Base-by-base conservation (phyloP, 2,888 invertebrate species). In the Hypselothyrea guttata region DNA sequence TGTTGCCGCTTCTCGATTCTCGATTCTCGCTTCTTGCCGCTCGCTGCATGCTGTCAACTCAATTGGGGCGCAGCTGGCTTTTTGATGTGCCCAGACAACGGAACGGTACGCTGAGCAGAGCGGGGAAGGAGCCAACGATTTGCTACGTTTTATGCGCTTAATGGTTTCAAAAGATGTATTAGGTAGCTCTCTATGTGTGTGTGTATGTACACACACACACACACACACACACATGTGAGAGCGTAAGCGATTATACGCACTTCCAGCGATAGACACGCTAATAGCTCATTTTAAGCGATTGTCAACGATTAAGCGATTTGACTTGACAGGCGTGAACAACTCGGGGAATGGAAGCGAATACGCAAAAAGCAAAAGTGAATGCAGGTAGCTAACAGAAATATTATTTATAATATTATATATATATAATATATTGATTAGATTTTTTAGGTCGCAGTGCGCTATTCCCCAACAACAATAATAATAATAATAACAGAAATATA, bases 41-140 rank as follows among this genome's bases (percentile, higher is more conserved):
- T 15, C 37, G 42, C 56, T 57, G 77, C 60, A 68, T 42, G 51
- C 45, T 71, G 73, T 78, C 83, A 79, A 64, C 59, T 61, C 16
- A 47, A 12, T 30, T 37, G 38, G 34, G 55, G 37, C 48, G 52
- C 67, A 72, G 58, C 51, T 62, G 71, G 33, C 76, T 58, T 75
- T 57, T 44, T 41, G 41, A 53, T 51, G 46, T 44, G 38, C 37
- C 33, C 31, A 18, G 8, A 16, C 45, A 51, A 33, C 8, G 13
- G 12, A 55, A 41, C n/a, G n/a, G n/a, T n/a, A n/a, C n/a, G n/a
- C 7, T 34, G 30, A 47, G n/a, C n/a, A n/a, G n/a, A n/a, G n/a
- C n/a, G n/a, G n/a, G 28, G 7, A 27, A 44, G 27, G 13, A n/a
- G 34, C 22, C 47, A 35, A 51, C 51, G 54, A 65, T 63, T 66